Evolutionary conservation across 2,888 invertebrate genomes (phyloP).

Genomic region (Euspilapteryx auroguttella): DNA sequence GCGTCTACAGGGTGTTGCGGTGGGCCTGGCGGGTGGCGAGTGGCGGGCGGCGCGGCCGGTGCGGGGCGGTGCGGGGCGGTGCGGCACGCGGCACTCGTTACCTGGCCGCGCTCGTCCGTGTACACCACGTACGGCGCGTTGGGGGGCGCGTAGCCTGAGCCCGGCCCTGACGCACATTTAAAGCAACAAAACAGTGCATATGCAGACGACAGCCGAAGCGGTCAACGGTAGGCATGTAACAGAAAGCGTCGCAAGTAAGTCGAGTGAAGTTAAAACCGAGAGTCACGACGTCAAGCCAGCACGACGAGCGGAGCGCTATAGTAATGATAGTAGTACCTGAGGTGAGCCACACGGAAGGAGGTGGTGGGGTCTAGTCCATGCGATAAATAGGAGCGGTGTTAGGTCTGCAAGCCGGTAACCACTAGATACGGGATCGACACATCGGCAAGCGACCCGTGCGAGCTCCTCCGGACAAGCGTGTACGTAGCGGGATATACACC

Average conservation of each 20-base stretch:
- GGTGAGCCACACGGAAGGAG: constrained; percentile 59
- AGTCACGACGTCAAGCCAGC: constrained; percentile 14
- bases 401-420: constrained; percentile 53
- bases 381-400: constrained; percentile 59
- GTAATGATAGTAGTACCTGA: constrained; percentile 55
- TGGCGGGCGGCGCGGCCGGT: constrained; percentile 6
- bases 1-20: too few species aligned
- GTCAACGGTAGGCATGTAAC: constrained; percentile 61
- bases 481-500: constrained; percentile 58
- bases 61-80: constrained; percentile 2
- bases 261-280: constrained; percentile 46
- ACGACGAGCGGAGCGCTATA: constrained; percentile 42
- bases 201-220: constrained; percentile 56
- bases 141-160: constrained; percentile 70
- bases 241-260: constrained; percentile 59
- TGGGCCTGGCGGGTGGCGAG: background rate
- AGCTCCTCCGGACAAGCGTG: constrained; percentile 53
- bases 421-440: constrained; percentile 48
- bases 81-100: constrained; percentile 58
- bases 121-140: constrained; percentile 94
- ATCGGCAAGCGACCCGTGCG: constrained; percentile 56
- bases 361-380: constrained; percentile 59
- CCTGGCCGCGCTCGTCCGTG: constrained; percentile 96
- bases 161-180: constrained; percentile 43
- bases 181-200: constrained; percentile 52